Conservation (phyloP, 1,140 invertebrate genomes). For the Panagrolaimus sp. region DNA sequence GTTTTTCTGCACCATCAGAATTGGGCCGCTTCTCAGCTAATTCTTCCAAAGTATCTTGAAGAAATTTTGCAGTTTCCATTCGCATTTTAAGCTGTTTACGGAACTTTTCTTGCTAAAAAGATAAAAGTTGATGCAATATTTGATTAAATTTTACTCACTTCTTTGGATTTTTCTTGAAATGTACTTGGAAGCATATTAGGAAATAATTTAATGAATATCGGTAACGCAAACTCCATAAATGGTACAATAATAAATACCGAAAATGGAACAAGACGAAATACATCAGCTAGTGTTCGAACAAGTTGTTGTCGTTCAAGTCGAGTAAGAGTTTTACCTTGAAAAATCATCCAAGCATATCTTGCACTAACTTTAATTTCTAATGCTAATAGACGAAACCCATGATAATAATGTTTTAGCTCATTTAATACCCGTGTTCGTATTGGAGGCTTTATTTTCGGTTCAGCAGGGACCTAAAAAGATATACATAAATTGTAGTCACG, state of each 20-base stretch:
- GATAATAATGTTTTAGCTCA: conserved; percentile 89
- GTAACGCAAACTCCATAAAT: conserved; percentile 92
- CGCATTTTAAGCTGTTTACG: conserved; percentile 86
- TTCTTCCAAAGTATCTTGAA: conserved; percentile 83
- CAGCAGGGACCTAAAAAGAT: conserved; percentile 29
- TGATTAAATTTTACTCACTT: conserved; percentile 61
- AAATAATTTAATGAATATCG: conserved; percentile 89
- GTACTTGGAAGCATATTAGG: conserved; percentile 95
- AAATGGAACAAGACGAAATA: conserved; percentile 93
- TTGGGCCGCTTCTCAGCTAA: conserved; percentile 70
- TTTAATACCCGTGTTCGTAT: conserved; percentile 68
- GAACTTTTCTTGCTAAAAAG: conserved; percentile 74
- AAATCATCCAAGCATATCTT: conserved; percentile 69
- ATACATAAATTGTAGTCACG: conserved; percentile 1
- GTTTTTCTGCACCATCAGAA: conserved; percentile 67
- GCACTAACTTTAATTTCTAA: conserved; percentile 83
- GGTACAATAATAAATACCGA: conserved; percentile 95
- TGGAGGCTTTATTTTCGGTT: conserved; percentile 28
- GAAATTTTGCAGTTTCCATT: conserved; percentile 96
- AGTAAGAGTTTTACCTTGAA: conserved; percentile 77
- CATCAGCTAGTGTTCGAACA: conserved; percentile 85
- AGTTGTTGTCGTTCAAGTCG: conserved; percentile 80
- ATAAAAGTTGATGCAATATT: conserved; percentile 28
- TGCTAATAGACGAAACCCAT: conserved; percentile 86
- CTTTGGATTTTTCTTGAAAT: conserved; percentile 84